phyloP scores from a whole-genome alignment of 1,140 invertebrate genomes.

The Leptinotarsa lineolata region DNA sequence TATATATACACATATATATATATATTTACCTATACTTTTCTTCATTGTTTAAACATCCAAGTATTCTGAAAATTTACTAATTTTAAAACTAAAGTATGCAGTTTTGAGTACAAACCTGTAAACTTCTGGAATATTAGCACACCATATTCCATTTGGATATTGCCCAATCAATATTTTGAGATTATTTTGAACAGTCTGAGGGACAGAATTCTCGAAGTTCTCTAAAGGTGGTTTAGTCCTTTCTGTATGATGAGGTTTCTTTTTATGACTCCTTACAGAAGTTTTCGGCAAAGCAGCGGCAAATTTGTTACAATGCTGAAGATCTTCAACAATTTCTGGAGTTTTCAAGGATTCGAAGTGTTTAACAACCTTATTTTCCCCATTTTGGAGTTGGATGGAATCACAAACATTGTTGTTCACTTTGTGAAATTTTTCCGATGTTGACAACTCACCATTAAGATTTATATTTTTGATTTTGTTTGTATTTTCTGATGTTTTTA shows the following conservation, averaged over 20 bases:
- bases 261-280: not conserved
- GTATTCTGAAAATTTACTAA: too few species aligned
- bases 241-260: not conserved
- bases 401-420: too few species aligned
- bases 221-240: not conserved
- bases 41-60: too few species aligned
- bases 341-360: too few species aligned
- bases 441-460: not conserved
- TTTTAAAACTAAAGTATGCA: too few species aligned
- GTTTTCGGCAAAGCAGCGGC: not conserved
- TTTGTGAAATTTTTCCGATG: not conserved
- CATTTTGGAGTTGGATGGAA: too few species aligned
- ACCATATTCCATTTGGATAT: conserved; percentile 37
- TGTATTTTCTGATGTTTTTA: not conserved
- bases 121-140: conserved; percentile 23
- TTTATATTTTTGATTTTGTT: not conserved
- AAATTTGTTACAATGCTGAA: not conserved
- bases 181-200: conserved; percentile 30
- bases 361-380: too few species aligned
- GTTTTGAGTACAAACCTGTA: conserved; percentile 28
- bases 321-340: not conserved
- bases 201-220: conserved; percentile 7
- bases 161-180: conserved; percentile 33
- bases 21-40: too few species aligned
- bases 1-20: too few species aligned